Base-by-base conservation (phyloP, 2,797 vertebrate species). In the Eptatretus atami region DNA sequence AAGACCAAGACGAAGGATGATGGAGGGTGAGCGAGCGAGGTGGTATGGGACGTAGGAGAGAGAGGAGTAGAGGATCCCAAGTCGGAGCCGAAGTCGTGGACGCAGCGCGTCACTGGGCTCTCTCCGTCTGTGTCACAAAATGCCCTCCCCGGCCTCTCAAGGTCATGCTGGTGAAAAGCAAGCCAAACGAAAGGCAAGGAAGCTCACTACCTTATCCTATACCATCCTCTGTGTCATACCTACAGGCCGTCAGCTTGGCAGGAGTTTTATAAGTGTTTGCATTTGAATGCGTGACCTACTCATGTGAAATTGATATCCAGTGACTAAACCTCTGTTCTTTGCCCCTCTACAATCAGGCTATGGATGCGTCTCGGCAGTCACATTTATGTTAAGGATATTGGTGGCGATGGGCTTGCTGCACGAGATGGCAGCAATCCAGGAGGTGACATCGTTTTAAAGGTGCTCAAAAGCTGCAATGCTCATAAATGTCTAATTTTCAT, bases 351-450 rank as follows among this genome's bases (percentile, higher is more conserved):
- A 44, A 44, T 44, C 64, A 98, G 92, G 95, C 73, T 98, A 96
- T 74, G 92, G 88, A 73, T 81, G 70, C 84, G 90, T 69, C 77
- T 98, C 78, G 92, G 88, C 75, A 96, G 90, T 77, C 90, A 98
- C 75, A 98, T 96, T 75, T 98, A 96, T 74, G 88, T 96, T 70
- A 98, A 98, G 77, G 92, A 98, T 77, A 98, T 98, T 74, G 95
- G 87, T 54, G 86, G 87, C n/a, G 90, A 98, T 70, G 94, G 90
- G 73, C 77, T 98, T 75, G 92, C 92, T 69, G 90, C 90, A 70
- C 78, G 84, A 75, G 90, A 96, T 63, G 92, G 90, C 73, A 98
- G 90, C 75, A n/a, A 96, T 98, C 75, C 92, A 96, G 76, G 92
- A 98, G 92, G 92, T 66, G 90, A 98, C 69, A 86, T 98, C 67